A percentile compares a stretch with the other conserved stretches of the same genome.
Evolutionary conservation across 2,888 invertebrate genomes (phyloP).

Genomic region (Calliphora vomitoria): DNA sequence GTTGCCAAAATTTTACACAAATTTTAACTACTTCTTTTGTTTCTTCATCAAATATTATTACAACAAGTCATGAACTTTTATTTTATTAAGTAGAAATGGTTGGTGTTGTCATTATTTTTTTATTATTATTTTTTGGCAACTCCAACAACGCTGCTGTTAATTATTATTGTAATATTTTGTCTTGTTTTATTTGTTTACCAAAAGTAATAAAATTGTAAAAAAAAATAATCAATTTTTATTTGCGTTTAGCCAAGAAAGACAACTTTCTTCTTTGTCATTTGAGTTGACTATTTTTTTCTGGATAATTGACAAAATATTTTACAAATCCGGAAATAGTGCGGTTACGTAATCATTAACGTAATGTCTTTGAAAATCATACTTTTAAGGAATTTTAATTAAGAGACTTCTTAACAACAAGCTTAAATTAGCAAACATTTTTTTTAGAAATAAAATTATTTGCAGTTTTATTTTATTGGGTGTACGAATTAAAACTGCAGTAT

Average conservation of each 20-base stretch:
- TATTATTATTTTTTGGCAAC: neutral
- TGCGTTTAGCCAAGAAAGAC: neutral
- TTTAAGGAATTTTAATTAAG: neutral
- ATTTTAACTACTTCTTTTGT: neutral
- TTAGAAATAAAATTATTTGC: no score
- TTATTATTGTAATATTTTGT: neutral
- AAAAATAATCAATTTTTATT: slow-evolving; percentile 29
- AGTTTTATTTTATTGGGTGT: no score
- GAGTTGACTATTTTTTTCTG: neutral
- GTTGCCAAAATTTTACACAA: neutral
- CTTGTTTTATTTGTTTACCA: neutral
- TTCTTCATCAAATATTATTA: neutral
- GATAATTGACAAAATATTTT: neutral
- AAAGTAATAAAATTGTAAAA: neutral
- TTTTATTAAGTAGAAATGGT: neutral
- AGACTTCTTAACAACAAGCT: neutral
- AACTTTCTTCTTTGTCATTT: slow-evolving; percentile 49
- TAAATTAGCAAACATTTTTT: neutral
- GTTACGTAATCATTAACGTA: slow-evolving; percentile 28
- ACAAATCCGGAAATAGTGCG: slow-evolving; percentile 27
- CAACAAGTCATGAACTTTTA: slow-evolving; percentile 5
- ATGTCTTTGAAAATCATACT: neutral
- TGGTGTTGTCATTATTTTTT: no score
- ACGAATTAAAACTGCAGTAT: no score
- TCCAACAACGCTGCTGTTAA: neutral